A percentile compares a stretch with the other conserved stretches of the same genome.
Evolutionary conservation across 1,140 invertebrate genomes (phyloP).

Genomic region (Chionoecetes opilio): DNA sequence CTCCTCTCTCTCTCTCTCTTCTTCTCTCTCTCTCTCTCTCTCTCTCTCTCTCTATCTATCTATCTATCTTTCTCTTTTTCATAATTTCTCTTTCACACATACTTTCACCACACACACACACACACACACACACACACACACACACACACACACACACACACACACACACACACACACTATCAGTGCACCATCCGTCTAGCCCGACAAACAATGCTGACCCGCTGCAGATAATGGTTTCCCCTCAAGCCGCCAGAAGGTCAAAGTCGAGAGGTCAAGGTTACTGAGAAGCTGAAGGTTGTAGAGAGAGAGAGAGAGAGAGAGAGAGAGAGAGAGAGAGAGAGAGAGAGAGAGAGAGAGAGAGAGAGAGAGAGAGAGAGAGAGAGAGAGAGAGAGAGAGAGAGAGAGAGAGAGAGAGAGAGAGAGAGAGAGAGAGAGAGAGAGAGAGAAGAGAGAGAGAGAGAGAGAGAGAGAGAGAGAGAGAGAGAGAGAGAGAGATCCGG

Average conservation of each 20-base stretch:
- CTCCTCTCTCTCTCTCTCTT: conserved; percentile 53
- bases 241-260: not conserved
- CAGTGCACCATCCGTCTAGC: too few species aligned
- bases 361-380: too few species aligned
- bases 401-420: too few species aligned
- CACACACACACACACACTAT: not conserved
- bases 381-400: too few species aligned
- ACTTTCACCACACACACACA: not conserved
- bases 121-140: conserved; percentile 8
- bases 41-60: conserved; percentile 58
- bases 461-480: too few species aligned
- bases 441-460: too few species aligned
- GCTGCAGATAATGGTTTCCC: not conserved
- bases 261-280: not conserved
- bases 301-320: conserved; percentile 27
- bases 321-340: not conserved
- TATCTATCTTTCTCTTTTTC: conserved; percentile 46
- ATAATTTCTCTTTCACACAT: too few species aligned
- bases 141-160: conserved; percentile 8
- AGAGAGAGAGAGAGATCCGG: too few species aligned
- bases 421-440: too few species aligned
- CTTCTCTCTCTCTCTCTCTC: conserved; percentile 47
- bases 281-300: not conserved
- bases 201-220: not conserved
- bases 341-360: too few species aligned